Evolutionary conservation across 2,797 vertebrate genomes (phyloP), one percentile per base, ranked within the genome.

Genomic region (Cynodonichthys magdalenae): DNA sequence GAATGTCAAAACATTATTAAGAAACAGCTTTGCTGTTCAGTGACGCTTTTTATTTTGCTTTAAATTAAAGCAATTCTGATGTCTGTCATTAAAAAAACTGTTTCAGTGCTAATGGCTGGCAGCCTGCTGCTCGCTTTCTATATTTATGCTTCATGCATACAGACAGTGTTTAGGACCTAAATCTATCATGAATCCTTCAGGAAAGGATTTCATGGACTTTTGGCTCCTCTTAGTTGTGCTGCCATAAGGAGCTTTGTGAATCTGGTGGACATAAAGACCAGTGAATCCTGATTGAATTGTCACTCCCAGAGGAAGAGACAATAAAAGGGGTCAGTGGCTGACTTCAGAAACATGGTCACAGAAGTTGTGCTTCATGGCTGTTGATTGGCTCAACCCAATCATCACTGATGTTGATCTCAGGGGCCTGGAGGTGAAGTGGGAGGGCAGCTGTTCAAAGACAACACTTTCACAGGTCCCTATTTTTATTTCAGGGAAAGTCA

Each of bases 211-310:
- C 74, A 86, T 84, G 80, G 84, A 84, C 82, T 66, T 84, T 70
- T 76, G 79, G 58, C 75, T 84, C 15, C 27, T 73, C 68, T 88
- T 78, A 79, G 73, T 75, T 66, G 83, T 64, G 75, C 73, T 86
- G 83, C 83, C 77, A 79, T 18, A 66, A 71, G 80, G 79, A 77
- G 79, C 72, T 80, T 76, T 84, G 60, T 77, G 73, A 82, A 65
- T 74, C 53, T 71, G 66, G 56, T 66, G 80, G 58, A 82, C 74
- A 74, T 63, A 65, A 63, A 67, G 66, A 76, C 75, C 81, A 74
- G 55, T 66, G 84, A 83, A 86, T 87, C 77, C 82, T 84, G 82
- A 89, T 86, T 88, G 84, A 89, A 86, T 87, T 79, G 82, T 87
- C 79, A 69, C 55, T 89, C 88, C 81, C 76, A 69, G 74, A 58